Base-by-base conservation (phyloP, 2,797 vertebrate genomes). In the Heliangelus exortis region DNA sequence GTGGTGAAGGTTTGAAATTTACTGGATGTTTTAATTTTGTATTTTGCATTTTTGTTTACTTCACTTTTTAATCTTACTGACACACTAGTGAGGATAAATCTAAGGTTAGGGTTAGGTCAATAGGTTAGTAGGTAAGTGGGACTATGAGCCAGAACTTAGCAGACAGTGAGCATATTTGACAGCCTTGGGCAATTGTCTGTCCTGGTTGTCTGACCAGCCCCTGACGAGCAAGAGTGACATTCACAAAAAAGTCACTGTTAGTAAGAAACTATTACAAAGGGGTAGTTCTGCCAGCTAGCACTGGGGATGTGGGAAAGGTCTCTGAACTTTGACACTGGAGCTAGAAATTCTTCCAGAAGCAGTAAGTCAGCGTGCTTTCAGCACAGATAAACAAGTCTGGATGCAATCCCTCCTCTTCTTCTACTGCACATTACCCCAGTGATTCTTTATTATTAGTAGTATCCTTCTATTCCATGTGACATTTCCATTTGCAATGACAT, bases 251-350 rank as follows among this genome's bases (percentile, higher is more conserved):
- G 72, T 25, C 61, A 31, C 72, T 68, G 58, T 72, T 75, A 53
- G 68, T 47, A 62, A 80, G 51, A 72, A 92, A 59, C 77, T 39
- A 68, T 55, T 62, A 58, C 47, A 74, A 81, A 89, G 72, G 50
- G 26, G 12, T 36, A 59, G 48, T 72, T 87, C 84, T 85, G 75
- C 62, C 89, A 91, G 66, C 75, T 29, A 22, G 58, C 1, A 1
- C 61, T 16, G 29, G 51, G 45, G 33, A 54, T 73, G 54, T 62
- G 33, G 45, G 41, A 89, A 62, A 81, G 74, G 88, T 45, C 59
- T 69, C 59, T 73, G 69, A 86, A 83, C 95, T 87, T 75, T 73
- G 91, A 78, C 84, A 45, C 29, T 31, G n/a, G 74, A 72, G 72
- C 72, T 67, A 62, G 43, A 65, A 61, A 62, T 65, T 72, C 79